These are phyloP conservation scores for Poeciliopsis occidentalis DNA, from an alignment of 2,113 vertebrate species.

Conservation along the genomic window DNA sequence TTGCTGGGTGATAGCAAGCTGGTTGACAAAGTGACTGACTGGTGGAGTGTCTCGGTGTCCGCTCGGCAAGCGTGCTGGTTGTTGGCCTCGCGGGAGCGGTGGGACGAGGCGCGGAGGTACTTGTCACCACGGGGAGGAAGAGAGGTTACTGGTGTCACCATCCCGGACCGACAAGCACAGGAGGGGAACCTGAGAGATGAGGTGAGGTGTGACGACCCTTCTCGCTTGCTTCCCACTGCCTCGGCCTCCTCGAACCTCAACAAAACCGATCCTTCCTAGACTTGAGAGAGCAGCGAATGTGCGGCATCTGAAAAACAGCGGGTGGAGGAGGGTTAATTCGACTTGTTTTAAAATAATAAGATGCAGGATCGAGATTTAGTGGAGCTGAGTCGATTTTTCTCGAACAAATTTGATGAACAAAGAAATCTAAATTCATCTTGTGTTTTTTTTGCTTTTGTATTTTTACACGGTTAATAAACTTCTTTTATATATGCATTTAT, in stretches of 20 bases:
- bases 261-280: slow-evolving; percentile 64
- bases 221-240: slow-evolving; percentile 26
- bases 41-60: slow-evolving; percentile 42
- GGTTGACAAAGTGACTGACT: slow-evolving; percentile 43
- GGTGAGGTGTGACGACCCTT: slow-evolving; percentile 33
- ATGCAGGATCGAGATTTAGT: not conserved
- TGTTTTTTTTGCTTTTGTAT: not conserved
- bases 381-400: not conserved
- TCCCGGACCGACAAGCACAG: slow-evolving; percentile 69
- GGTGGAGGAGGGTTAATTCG: slow-evolving; percentile 1
- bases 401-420: not conserved
- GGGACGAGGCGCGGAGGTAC: slow-evolving; percentile 35
- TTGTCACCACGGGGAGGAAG: slow-evolving; percentile 55
- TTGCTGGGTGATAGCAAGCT: slow-evolving; percentile 63
- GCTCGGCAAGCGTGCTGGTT: slow-evolving; percentile 34
- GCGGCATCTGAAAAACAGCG: slow-evolving; percentile 75
- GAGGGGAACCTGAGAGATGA: slow-evolving; percentile 40
- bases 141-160: slow-evolving; percentile 74
- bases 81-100: slow-evolving; percentile 33
- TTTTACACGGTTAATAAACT: not conserved
- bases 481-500: not conserved
- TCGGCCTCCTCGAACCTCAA: slow-evolving; percentile 48
- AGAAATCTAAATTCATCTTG: not conserved
- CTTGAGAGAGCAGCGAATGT: slow-evolving; percentile 36
- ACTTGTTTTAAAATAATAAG: not conserved